These are phyloP conservation scores for Plusia festucae DNA, from an alignment of 2,888 invertebrate genomes.

Conservation along the genomic window DNA sequence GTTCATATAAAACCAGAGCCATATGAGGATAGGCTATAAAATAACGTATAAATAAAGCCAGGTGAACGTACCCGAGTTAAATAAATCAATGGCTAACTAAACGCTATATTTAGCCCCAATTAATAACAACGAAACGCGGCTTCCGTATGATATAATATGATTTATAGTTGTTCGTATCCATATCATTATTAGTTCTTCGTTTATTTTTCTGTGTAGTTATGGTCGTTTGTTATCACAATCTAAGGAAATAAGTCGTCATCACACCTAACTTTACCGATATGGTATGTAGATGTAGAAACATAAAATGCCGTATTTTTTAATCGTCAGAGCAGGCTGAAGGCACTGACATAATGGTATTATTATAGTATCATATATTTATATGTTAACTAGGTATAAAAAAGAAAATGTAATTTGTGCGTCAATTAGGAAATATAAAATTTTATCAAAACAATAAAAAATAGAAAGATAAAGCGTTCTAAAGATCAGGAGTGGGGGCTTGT, in stretches of 20 bases:
- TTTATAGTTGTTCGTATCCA: conserved; percentile 32
- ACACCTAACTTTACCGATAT: not conserved
- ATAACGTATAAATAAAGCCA: conserved; percentile 44
- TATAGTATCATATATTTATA: too few relatives aligned
- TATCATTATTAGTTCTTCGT: conserved; percentile 43
- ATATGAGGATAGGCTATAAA: conserved; percentile 44
- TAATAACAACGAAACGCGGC: conserved; percentile 49
- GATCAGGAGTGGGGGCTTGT: too few relatives aligned
- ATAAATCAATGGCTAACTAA: conserved; percentile 57
- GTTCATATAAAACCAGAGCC: conserved; percentile 19
- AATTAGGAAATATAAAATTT: too few relatives aligned
- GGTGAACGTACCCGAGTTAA: conserved; percentile 54
- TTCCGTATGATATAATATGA: conserved; percentile 48
- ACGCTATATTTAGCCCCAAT: conserved; percentile 55
- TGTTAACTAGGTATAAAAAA: too few relatives aligned
- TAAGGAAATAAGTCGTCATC: not conserved
- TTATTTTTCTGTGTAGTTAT: conserved; percentile 20
- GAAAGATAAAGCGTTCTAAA: too few relatives aligned
- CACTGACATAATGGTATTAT: too few relatives aligned
- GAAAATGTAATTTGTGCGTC: too few relatives aligned
- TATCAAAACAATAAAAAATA: too few relatives aligned
- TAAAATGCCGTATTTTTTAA: too few relatives aligned
- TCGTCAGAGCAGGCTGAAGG: too few relatives aligned
- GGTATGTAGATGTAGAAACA: too few relatives aligned
- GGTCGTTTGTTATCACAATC: not conserved